These are phyloP conservation scores for Molossus alvarezi DNA, from an alignment of 2,797 vertebrate genomes.

Conservation along the genomic window DNA sequence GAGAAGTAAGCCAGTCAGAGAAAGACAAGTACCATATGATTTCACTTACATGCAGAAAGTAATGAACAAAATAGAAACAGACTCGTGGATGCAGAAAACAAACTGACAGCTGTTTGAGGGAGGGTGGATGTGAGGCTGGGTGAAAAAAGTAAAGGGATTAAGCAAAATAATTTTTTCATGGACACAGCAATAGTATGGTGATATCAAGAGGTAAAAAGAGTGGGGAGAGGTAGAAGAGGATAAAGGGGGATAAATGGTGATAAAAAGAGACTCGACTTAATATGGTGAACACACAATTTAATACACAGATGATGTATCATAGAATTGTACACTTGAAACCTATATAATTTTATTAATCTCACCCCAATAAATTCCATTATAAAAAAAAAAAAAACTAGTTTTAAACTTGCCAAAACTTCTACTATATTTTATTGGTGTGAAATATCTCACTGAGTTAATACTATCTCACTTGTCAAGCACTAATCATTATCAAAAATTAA, in stretches of 20 bases:
- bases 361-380: not conserved
- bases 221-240: not conserved
- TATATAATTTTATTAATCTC: not conserved
- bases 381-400: not conserved
- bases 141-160: not conserved
- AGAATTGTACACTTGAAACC: not conserved
- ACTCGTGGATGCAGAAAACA: not conserved
- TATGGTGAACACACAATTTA: not conserved
- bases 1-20: not conserved
- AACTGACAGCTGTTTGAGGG: not conserved
- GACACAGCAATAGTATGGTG: not conserved
- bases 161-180: not conserved
- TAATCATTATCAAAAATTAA: constrained; percentile 74
- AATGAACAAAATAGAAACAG: not conserved
- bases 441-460: constrained; percentile 44
- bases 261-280: not conserved
- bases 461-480: constrained; percentile 38
- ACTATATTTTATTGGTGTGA: not conserved
- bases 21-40: not conserved
- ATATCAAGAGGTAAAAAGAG: not conserved
- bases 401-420: not conserved
- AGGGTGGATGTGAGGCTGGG: not conserved
- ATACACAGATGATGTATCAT: not conserved
- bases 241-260: not conserved
- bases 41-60: not conserved